Percentiles rank a stretch among this genome's conserved stretches.
Evolutionary conservation across 2,888 invertebrate species (phyloP).

Genomic region (Chrysolina americana): DNA sequence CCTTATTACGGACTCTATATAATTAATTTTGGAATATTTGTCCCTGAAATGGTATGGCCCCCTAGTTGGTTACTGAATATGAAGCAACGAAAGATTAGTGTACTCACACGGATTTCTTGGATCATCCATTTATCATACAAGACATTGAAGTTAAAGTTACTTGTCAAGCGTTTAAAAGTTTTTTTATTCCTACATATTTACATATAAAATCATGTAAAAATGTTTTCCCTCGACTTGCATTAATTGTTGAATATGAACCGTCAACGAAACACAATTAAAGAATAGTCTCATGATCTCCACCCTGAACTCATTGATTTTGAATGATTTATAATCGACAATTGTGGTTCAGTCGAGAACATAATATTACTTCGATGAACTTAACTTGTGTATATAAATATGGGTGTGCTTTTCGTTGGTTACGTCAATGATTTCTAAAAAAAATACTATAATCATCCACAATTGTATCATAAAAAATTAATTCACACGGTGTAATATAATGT

Average conservation of each 20-base stretch:
- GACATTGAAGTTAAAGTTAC: constrained; percentile 29
- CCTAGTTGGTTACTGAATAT: neutral
- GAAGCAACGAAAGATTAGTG: neutral
- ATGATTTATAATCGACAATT: neutral
- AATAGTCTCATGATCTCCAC: neutral
- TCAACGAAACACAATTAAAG: neutral
- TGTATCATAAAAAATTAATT: neutral
- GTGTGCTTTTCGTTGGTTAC: constrained; percentile 56
- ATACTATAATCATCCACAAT: constrained; percentile 57
- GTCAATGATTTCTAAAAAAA: constrained; percentile 47
- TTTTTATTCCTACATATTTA: constrained; percentile 32
- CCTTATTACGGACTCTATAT: too few relatives aligned
- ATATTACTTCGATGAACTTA: constrained; percentile 13
- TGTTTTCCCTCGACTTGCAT: constrained; percentile 7
- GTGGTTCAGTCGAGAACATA: constrained; percentile 1
- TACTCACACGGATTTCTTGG: constrained; percentile 19
- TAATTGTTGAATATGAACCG: constrained; percentile 18
- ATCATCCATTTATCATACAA: constrained; percentile 16
- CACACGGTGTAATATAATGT: neutral
- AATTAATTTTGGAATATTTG: neutral
- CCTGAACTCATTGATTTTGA: neutral
- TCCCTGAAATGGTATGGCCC: neutral
- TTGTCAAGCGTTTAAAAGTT: constrained; percentile 36
- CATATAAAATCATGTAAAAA: constrained; percentile 39
- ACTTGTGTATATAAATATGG: constrained; percentile 54